Base-by-base conservation (phyloP, 2,113 vertebrate species). In the Spilogale gracilis region DNA sequence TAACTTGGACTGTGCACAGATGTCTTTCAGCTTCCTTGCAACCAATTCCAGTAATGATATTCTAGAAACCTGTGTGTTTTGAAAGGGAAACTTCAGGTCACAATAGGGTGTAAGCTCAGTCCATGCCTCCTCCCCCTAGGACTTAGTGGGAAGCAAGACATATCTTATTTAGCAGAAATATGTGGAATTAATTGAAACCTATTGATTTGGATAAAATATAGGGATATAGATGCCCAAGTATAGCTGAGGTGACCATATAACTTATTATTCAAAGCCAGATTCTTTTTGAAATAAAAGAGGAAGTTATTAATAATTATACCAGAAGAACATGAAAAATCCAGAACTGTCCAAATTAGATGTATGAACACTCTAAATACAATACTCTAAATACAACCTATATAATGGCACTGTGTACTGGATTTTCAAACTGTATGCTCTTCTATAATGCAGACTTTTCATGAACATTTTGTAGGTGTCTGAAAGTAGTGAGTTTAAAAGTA, bases 401-500 rank as follows among this genome's bases (percentile, higher is more conserved):
- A 10, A 10, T 91, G 32, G 12, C 43, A 82, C 56, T 14, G 16
- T 69, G 14, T 81, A 38, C 63, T 23, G 73, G 13, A 16, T 43
- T 94, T 93, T 69, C 21, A 52, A 79, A 69, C 71, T 58, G 5
- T 67, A 38, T 58, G 21, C 9, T 12, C 50, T 86, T 85, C 25
- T 60, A 20, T 74, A 83, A 32, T 25, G 25, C 4, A 95, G 54
- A 50, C 6, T 50, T 79, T 91, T 80, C 23, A 90, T 71, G 32
- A 76, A 50, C 32, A 67, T 38, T 61, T 96, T 96, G 71, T 90
- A 81, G 45, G 7, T 61, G 58, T 69, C 43, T 95, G 71, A 92
- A 84, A 71, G 14, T 60, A 6, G 14, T 80, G 52, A 67, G 23
- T 86, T 95, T 78, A 87, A 93, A 97, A 93, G 74, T 92, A 27